Percentiles rank a stretch among this genome's conserved stretches.
Conservation (phyloP, 1,140 invertebrate genomes). For the Aleiodes sp. region DNA sequence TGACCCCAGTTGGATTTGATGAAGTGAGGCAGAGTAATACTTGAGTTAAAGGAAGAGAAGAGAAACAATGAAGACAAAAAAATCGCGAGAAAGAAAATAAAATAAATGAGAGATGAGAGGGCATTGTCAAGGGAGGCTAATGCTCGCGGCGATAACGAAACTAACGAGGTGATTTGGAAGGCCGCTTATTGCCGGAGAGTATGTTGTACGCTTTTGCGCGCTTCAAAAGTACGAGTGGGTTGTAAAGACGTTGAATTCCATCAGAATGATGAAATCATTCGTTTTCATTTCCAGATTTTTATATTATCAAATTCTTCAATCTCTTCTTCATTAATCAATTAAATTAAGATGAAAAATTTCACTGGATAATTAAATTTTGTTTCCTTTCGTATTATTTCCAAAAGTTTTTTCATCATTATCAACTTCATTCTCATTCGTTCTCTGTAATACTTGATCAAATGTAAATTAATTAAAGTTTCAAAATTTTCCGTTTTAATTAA, state of each 20-base stretch:
- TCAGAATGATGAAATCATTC: not conserved
- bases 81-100: not conserved
- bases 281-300: too few species aligned
- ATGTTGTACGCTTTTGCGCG: not conserved
- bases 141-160: conserved; percentile 29
- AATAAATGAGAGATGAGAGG: conserved; percentile 4
- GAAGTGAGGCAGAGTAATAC: not conserved
- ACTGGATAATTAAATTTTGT: too few species aligned
- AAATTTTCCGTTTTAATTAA: not conserved
- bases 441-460: not conserved
- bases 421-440: not conserved
- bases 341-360: too few species aligned
- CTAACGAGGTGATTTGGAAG: conserved; percentile 46
- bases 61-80: not conserved
- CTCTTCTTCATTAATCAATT: too few species aligned
- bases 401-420: too few species aligned
- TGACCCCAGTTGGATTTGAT: conserved; percentile 21
- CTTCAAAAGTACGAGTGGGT: conserved; percentile 40
- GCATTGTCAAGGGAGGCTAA: conserved; percentile 17
- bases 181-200: not conserved
- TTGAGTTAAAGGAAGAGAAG: conserved; percentile 1
- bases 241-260: conserved; percentile 36
- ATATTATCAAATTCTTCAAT: too few species aligned
- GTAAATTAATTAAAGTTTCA: not conserved
- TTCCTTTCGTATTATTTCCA: too few species aligned